These are phyloP conservation scores for Diplolepis rosae DNA, from an alignment of 2,888 invertebrate species.

Conservation along the genomic window DNA sequence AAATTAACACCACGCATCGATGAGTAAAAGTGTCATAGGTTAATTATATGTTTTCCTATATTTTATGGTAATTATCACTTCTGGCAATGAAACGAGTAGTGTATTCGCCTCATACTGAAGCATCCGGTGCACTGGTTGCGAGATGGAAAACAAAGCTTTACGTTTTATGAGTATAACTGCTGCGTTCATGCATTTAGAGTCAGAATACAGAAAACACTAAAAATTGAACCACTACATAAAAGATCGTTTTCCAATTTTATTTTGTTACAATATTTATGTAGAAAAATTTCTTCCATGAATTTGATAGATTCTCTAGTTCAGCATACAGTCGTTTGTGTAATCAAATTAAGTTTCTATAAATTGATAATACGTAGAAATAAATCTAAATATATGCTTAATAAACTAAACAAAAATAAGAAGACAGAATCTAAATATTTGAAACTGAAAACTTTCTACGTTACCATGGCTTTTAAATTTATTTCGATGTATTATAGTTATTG, in stretches of 20 bases:
- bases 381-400: too few species aligned
- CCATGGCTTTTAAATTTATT: too few species aligned
- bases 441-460: too few species aligned
- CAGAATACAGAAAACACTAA: slow-evolving; percentile 1
- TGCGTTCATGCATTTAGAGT: slow-evolving; percentile 4
- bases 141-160: slow-evolving; percentile 6
- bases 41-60: background rate
- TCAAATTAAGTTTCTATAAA: too few species aligned
- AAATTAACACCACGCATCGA: background rate
- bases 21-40: slow-evolving; percentile 5
- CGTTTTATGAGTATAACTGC: background rate
- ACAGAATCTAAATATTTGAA: too few species aligned
- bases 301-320: too few species aligned
- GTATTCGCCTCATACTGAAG: slow-evolving; percentile 10
- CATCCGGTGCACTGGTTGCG: slow-evolving; percentile 15
- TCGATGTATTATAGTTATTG: slow-evolving; percentile 5
- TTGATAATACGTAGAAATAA: too few species aligned
- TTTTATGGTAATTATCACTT: slow-evolving; percentile 16
- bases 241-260: background rate
- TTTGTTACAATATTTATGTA: too few species aligned
- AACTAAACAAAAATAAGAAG: too few species aligned
- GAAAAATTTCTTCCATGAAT: too few species aligned
- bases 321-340: too few species aligned
- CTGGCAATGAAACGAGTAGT: background rate
- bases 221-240: background rate